Conservation (phyloP, 2,888 invertebrate species). For the Ecliptopera silaceata region DNA sequence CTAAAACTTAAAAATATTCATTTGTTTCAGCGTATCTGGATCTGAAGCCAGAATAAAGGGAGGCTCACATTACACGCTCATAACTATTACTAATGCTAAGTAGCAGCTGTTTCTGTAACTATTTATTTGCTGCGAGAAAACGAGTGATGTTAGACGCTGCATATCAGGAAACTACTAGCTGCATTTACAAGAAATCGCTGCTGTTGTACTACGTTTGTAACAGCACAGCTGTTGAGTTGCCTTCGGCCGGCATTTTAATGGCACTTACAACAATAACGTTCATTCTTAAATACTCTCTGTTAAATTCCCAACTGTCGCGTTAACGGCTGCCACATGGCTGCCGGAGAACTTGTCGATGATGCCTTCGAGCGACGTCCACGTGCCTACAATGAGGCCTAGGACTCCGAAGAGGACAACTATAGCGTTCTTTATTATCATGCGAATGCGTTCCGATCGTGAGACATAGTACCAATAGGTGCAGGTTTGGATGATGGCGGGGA, state of each 20-base stretch:
- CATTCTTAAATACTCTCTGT: slow-evolving; percentile 1
- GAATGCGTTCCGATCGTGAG: slow-evolving; percentile 77
- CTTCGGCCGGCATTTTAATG: slow-evolving; percentile 10
- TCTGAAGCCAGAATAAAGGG: neutral
- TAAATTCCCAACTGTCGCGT: slow-evolving; percentile 4
- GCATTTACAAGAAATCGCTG: neutral
- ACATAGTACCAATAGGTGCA: slow-evolving; percentile 90
- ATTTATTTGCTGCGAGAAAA: neutral
- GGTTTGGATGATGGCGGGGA: slow-evolving; percentile 94
- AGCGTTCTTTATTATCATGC: slow-evolving; percentile 84
- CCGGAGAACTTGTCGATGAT: slow-evolving; percentile 83
- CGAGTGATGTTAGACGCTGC: neutral
- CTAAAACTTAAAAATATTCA: slow-evolving; percentile 38
- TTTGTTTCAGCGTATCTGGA: slow-evolving; percentile 34
- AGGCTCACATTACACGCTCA: neutral
- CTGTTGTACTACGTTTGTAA: neutral
- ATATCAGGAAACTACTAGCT: neutral
- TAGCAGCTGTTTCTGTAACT: neutral
- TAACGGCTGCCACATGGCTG: neutral
- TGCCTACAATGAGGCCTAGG: slow-evolving; percentile 87
- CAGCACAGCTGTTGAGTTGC: neutral
- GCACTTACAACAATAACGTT: slow-evolving; percentile 9
- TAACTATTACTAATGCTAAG: neutral
- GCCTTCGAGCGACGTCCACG: slow-evolving; percentile 86
- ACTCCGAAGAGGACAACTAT: slow-evolving; percentile 86